A percentile compares a stretch with the other conserved stretches of the same genome.
phyloP scores from a whole-genome alignment of 1,140 invertebrate species.

The Nephila pilipes region DNA sequence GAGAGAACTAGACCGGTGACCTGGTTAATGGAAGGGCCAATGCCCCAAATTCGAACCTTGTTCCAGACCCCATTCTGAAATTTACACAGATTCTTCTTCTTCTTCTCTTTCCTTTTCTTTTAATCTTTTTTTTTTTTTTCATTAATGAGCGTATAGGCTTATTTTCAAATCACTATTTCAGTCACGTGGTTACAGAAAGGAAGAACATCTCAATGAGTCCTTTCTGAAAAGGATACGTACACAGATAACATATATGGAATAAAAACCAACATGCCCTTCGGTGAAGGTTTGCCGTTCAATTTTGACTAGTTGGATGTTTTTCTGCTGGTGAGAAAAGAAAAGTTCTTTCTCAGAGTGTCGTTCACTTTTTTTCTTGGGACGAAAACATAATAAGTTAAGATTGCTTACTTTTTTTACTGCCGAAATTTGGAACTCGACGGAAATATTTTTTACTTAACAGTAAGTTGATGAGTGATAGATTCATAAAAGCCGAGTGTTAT shows the following conservation, averaged over 20 bases:
- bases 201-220: background rate
- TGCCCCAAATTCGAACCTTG: slow-evolving; percentile 72
- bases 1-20: slow-evolving; percentile 73
- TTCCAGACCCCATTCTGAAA: slow-evolving; percentile 74
- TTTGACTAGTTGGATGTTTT: background rate
- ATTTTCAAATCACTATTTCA: slow-evolving; percentile 20
- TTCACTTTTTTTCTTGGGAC: background rate
- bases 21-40: slow-evolving; percentile 73
- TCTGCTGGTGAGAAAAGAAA: background rate
- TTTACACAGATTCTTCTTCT: slow-evolving; percentile 60
- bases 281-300: background rate
- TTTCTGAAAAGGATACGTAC: background rate
- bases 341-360: background rate
- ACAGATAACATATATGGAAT: background rate
- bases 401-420: background rate
- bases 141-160: slow-evolving; percentile 1
- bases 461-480: no score
- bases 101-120: background rate
- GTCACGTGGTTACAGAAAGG: slow-evolving; percentile 11
- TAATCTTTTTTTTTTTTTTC: background rate
- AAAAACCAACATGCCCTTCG: slow-evolving; percentile 7
- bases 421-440: no score
- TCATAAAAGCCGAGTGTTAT: no score
- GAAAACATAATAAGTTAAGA: background rate
- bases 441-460: no score